Conservation (phyloP, 2,113 vertebrate species). For the Athene cunicularia region DNA sequence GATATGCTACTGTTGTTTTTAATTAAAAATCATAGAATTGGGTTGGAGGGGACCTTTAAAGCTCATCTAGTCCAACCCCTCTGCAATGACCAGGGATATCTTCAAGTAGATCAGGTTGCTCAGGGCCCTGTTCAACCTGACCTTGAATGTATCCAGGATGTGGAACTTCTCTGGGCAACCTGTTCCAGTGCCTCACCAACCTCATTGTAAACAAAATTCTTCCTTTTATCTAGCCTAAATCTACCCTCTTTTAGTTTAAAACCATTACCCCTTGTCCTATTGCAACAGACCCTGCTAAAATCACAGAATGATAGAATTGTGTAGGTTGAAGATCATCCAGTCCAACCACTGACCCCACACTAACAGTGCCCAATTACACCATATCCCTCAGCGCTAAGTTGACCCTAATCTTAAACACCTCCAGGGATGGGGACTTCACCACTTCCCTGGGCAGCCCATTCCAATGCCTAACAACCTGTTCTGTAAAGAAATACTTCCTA, state of each 20-base stretch:
- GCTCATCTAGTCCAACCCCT: not conserved
- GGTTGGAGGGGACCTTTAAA: not conserved
- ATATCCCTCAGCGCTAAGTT: too few species aligned
- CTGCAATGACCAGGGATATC: not conserved
- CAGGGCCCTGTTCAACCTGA: not conserved
- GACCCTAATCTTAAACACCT: too few species aligned
- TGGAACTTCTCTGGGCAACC: not conserved
- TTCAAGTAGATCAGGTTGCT: not conserved
- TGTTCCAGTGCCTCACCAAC: not conserved
- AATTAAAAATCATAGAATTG: not conserved
- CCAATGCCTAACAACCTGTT: too few species aligned
- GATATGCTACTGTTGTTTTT: not conserved
- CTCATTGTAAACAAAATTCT: not conserved
- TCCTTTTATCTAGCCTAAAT: not conserved
- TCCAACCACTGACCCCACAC: too few species aligned
- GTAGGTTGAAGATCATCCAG: too few species aligned
- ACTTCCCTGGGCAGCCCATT: too few species aligned
- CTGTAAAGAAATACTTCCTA: too few species aligned
- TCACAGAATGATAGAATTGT: too few species aligned
- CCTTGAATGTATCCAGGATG: not conserved
- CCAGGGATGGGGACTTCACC: too few species aligned
- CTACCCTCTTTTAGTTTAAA: not conserved
- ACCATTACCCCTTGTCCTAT: not conserved
- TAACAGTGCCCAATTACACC: too few species aligned
- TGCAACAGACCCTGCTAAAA: not conserved